Conservation (phyloP, 2,797 vertebrate species). For the Darevskia nairensis region DNA sequence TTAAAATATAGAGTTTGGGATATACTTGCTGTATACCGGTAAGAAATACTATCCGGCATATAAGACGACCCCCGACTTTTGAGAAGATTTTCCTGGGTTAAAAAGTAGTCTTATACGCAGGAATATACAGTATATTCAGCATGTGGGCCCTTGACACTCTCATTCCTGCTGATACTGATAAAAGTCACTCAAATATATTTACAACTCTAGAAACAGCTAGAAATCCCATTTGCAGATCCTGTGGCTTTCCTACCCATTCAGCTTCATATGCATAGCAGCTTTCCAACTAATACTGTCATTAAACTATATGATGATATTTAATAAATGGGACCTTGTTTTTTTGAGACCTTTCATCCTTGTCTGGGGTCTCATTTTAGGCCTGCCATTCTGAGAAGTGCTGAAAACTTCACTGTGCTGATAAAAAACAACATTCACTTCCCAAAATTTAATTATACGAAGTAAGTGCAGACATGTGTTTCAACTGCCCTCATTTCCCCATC, state of each 20-base stretch:
- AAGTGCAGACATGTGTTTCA: constrained; percentile 61
- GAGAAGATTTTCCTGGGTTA: too few relatives aligned
- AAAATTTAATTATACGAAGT: constrained; percentile 85
- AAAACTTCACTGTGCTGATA: constrained; percentile 91
- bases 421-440: constrained; percentile 90
- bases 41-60: too few relatives aligned
- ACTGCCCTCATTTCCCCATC: too few relatives aligned
- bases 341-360: neutral
- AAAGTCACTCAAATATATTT: neutral
- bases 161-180: neutral
- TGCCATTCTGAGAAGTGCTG: constrained; percentile 83
- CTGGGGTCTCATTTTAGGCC: constrained; percentile 77
- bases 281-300: constrained; percentile 45
- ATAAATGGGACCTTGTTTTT: too few relatives aligned
- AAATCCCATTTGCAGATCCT: constrained; percentile 11
- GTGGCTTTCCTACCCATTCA: constrained; percentile 11
- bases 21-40: too few relatives aligned
- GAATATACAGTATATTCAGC: too few relatives aligned
- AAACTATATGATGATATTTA: neutral
- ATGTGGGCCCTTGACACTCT: neutral
- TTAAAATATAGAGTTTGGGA: too few relatives aligned
- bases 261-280: neutral
- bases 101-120: too few relatives aligned
- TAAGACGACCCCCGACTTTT: too few relatives aligned
- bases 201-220: constrained; percentile 10